A percentile compares a stretch with the other conserved stretches of the same genome.
These are phyloP conservation scores for Tiliacea aurago DNA, from an alignment of 2,888 invertebrate species.

Conservation along the genomic window DNA sequence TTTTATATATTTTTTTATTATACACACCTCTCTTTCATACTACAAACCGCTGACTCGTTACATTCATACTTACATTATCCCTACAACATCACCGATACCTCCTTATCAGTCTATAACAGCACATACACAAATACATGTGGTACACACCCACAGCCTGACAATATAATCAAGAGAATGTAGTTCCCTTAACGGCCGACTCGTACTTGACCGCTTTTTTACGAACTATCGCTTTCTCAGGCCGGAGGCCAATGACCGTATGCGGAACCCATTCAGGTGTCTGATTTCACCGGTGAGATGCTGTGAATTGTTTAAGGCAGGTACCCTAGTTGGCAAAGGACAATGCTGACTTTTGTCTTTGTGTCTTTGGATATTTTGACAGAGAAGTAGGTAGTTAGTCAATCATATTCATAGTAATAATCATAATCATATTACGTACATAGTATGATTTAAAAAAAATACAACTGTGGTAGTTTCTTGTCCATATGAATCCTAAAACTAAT, in stretches of 20 bases:
- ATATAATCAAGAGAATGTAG: constrained; percentile 53
- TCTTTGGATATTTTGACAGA: neutral
- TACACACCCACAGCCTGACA: no score
- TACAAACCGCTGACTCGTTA: no score
- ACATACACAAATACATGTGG: no score
- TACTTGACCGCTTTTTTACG: constrained; percentile 62
- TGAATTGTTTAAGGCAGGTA: constrained; percentile 29
- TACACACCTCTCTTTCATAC: no score
- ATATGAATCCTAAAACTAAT: no score
- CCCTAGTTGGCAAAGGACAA: constrained; percentile 16
- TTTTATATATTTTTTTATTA: no score
- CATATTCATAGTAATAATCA: no score
- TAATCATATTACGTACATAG: no score
- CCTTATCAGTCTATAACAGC: no score
- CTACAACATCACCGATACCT: no score
- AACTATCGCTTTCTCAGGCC: constrained; percentile 62
- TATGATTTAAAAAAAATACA: neutral
- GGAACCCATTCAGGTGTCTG: constrained; percentile 57
- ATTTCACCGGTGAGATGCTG: constrained; percentile 56
- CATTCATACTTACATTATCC: no score
- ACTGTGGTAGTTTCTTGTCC: neutral
- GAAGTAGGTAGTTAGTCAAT: no score
- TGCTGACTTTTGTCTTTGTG: neutral
- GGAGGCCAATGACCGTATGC: constrained; percentile 56
- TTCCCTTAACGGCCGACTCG: constrained; percentile 49